A percentile compares a stretch with the other conserved stretches of the same genome.
Conservation (phyloP, 2,113 vertebrate species). For the western clawed frog (Xenopus tropicalis) region UCB_Xtro_10.0 CM004445.2:28487001-28487500, state of each 20-base stretch:
- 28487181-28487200: not conserved
- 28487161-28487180: not conserved
- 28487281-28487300: conserved; percentile 2
- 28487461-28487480: conserved; percentile 19
- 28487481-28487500: conserved; percentile 3
- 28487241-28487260: not conserved
- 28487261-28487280: not conserved
- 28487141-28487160: not conserved
- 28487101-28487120: not conserved
- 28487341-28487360: conserved; percentile 39
- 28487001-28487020: not conserved
- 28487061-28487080: not conserved
- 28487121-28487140: not conserved
- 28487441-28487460: conserved; percentile 35
- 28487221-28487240: not conserved
- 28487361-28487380: conserved; percentile 47
- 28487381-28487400: conserved; percentile 54
- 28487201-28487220: not conserved
- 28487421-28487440: conserved; percentile 47
- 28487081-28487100: not conserved
- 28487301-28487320: not conserved
- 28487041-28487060: not conserved
- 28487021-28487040: conserved; percentile 20
- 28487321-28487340: not conserved
- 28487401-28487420: conserved; percentile 51